Conservation (phyloP, 2,113 vertebrate species). For the Rhynchopsitta pachyrhyncha region DNA sequence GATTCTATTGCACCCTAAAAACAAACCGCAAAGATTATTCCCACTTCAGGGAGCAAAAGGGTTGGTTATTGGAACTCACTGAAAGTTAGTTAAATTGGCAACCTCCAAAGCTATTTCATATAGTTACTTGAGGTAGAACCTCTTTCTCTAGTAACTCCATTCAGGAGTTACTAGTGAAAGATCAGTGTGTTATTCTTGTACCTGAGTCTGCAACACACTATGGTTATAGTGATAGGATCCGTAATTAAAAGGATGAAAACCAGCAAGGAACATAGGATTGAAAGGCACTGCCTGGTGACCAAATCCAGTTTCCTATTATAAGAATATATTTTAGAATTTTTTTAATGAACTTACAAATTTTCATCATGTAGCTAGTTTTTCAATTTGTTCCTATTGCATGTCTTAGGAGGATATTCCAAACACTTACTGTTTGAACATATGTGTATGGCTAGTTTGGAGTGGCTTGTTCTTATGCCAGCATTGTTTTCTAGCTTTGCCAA, state of each 20-base stretch:
- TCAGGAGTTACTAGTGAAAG: not conserved
- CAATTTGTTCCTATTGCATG: not conserved
- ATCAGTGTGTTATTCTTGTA: not conserved
- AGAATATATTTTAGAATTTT: not conserved
- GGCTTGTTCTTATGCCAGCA: not conserved
- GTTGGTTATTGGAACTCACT: not conserved
- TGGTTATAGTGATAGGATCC: not conserved
- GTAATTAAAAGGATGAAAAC: not conserved
- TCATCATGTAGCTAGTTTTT: not conserved
- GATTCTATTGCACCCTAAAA: not conserved
- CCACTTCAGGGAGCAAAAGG: not conserved
- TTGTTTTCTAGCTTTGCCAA: not conserved
- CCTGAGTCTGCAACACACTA: not conserved
- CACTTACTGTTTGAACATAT: not conserved
- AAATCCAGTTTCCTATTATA: not conserved
- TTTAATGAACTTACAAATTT: not conserved
- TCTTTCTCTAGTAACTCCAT: not conserved
- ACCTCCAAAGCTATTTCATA: not conserved
- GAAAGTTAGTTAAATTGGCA: not conserved
- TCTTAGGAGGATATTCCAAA: not conserved
- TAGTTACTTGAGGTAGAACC: not conserved
- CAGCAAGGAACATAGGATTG: not conserved
- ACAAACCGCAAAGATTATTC: not conserved
- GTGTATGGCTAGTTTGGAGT: not conserved
- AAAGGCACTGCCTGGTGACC: not conserved